Evolutionary conservation across 2,113 vertebrate species (phyloP).

Genomic region (Chamaetylas fuelleborni): DNA sequence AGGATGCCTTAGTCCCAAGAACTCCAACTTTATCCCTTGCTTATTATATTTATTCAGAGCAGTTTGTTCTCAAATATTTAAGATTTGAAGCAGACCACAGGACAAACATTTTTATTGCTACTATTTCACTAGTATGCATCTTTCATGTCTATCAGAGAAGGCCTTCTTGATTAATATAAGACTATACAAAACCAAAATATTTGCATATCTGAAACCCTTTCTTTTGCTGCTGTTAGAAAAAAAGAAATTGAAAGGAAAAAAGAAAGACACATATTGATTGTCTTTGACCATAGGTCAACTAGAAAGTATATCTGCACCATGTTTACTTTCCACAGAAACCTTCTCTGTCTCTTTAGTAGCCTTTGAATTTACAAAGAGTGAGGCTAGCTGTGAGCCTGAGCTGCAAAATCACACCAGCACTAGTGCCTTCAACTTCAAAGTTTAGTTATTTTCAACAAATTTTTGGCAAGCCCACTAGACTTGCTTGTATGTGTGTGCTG

Average conservation of each 20-base stretch:
- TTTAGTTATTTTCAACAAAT: background rate
- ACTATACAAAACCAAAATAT: background rate
- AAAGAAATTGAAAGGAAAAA: background rate
- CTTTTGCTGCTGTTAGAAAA: background rate
- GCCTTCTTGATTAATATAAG: background rate
- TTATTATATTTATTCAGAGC: background rate
- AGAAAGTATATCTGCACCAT: background rate
- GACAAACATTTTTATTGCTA: background rate
- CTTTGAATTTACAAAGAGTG: background rate
- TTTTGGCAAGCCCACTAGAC: background rate
- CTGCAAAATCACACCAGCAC: background rate
- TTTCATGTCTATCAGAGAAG: background rate
- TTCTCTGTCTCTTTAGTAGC: background rate
- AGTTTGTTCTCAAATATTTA: background rate
- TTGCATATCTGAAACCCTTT: background rate
- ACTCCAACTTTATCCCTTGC: background rate
- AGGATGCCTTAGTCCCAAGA: background rate
- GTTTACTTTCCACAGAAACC: slow-evolving; percentile 10
- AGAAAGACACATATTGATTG: background rate
- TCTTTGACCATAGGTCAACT: background rate
- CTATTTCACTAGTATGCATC: background rate
- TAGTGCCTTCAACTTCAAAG: background rate
- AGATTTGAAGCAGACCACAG: background rate
- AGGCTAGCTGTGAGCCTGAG: background rate
- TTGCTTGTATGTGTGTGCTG: background rate